Evolutionary conservation across 2,797 vertebrate species (phyloP).

Genomic region (Sebastiscus albofasciatus): DNA sequence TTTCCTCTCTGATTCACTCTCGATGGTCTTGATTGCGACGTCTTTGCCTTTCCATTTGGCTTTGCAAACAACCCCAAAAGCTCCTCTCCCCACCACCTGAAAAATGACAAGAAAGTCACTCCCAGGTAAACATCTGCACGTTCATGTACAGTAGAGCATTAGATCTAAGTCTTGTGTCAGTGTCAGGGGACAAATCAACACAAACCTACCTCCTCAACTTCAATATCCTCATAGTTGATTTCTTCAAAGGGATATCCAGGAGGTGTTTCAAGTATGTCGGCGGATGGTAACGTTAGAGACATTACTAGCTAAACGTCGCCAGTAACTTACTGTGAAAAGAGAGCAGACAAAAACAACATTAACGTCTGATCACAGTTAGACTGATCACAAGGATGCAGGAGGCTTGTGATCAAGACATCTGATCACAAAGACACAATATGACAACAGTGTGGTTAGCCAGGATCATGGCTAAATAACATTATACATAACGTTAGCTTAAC

Average conservation of each 20-base stretch:
- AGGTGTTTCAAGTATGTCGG: constrained; percentile 94
- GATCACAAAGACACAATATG: neutral
- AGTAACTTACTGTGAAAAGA: constrained; percentile 64
- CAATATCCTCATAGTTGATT: constrained; percentile 95
- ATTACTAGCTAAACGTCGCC: constrained; percentile 81
- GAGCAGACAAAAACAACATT: neutral
- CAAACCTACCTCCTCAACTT: constrained; percentile 93
- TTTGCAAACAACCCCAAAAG: constrained; percentile 98
- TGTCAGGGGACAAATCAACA: neutral
- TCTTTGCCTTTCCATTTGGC: constrained; percentile 99
- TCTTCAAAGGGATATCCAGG: constrained; percentile 96
- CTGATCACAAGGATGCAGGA: neutral
- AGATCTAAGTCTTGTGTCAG: neutral
- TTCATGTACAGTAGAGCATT: neutral
- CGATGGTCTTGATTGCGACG: constrained; percentile 99
- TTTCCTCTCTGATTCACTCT: constrained; percentile 98
- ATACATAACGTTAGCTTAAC: neutral
- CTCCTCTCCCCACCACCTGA: constrained; percentile 98
- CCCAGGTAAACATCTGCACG: neutral
- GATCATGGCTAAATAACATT: neutral
- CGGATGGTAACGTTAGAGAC: constrained; percentile 84
- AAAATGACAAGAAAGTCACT: neutral
- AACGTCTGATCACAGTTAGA: neutral
- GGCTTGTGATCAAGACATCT: neutral
- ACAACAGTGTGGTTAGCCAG: neutral